Conservation (phyloP, 1,140 invertebrate species). For the Leptopilina boulardi region DNA sequence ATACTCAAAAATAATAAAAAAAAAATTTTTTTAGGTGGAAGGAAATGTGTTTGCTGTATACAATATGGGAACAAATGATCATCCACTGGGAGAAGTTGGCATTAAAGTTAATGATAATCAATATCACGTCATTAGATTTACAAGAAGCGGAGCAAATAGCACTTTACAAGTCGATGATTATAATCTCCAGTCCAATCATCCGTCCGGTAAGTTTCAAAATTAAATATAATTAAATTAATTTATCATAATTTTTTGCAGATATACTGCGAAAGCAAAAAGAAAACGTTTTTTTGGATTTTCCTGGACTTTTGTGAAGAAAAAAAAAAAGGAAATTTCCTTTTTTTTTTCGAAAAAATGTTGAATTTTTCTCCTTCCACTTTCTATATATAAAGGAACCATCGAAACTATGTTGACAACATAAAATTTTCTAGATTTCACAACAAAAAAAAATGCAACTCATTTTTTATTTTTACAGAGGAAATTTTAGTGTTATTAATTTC, state of each 20-base stretch:
- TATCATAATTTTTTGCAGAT: neutral
- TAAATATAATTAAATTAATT: too few species aligned
- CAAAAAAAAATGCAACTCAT: too few species aligned
- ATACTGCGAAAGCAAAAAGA: neutral
- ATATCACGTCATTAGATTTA: slow-evolving; percentile 95
- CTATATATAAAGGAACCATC: too few species aligned
- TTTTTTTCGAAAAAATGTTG: too few species aligned
- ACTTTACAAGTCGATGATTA: slow-evolving; percentile 95
- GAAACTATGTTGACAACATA: too few species aligned
- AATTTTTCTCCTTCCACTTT: too few species aligned
- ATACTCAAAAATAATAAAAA: neutral
- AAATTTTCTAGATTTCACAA: too few species aligned
- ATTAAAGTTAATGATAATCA: slow-evolving; percentile 94
- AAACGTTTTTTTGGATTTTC: neutral
- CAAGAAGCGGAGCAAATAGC: slow-evolving; percentile 90
- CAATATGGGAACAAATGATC: slow-evolving; percentile 94
- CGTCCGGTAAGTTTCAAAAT: slow-evolving; percentile 85
- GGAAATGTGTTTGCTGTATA: slow-evolving; percentile 95
- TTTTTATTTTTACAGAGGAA: too few species aligned
- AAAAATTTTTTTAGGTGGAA: slow-evolving; percentile 82
- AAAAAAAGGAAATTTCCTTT: too few species aligned
- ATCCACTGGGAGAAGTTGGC: slow-evolving; percentile 92
- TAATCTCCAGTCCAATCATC: slow-evolving; percentile 88
- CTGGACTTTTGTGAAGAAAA: too few species aligned
- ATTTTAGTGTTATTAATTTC: too few species aligned